phyloP scores from a whole-genome alignment of 2,888 invertebrate genomes.

The Sarcophaga rosellei region DNA sequence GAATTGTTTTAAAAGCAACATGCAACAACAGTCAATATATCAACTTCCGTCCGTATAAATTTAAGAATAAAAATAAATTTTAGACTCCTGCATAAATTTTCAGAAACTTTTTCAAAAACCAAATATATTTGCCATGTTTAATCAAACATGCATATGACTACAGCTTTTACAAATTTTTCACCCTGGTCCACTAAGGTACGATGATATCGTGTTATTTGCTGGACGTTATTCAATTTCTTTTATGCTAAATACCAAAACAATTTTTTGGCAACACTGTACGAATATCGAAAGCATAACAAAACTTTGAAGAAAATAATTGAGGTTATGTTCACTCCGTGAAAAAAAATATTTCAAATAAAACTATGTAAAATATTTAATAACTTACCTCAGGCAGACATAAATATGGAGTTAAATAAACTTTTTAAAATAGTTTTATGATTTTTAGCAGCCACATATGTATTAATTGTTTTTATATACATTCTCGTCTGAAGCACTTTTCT shows the following conservation, averaged over 20 bases:
- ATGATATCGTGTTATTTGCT: neutral
- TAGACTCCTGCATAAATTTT: too few species aligned
- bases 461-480: neutral
- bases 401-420: conserved; percentile 9
- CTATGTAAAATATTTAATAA: neutral
- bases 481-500: neutral
- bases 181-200: too few species aligned
- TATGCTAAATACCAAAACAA: neutral
- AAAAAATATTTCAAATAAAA: neutral
- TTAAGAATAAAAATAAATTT: too few species aligned
- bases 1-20: too few species aligned
- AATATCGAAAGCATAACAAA: conserved; percentile 49
- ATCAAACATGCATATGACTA: too few species aligned
- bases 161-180: too few species aligned
- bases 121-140: too few species aligned
- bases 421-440: neutral
- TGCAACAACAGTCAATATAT: too few species aligned
- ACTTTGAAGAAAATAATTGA: conserved; percentile 24
- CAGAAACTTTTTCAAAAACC: too few species aligned
- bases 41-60: too few species aligned
- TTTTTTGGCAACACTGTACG: neutral
- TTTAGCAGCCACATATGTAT: neutral
- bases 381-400: conserved; percentile 32
- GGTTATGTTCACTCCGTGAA: conserved; percentile 39
- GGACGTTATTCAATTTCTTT: neutral